phyloP scores from a whole-genome alignment of 2,113 vertebrate species.

The Macaca nemestrina region DNA sequence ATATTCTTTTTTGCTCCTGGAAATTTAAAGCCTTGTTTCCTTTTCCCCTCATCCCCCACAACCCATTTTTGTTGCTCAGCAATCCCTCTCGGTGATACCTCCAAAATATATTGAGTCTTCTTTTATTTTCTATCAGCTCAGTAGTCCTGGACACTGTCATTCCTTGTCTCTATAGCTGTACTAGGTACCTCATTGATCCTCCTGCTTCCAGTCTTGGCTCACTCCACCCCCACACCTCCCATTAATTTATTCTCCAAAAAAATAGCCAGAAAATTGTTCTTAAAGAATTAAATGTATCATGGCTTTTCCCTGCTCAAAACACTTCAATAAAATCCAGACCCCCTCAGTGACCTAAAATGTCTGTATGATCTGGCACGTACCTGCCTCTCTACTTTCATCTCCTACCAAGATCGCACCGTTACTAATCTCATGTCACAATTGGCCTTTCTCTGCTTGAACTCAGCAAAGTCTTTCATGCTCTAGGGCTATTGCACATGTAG shows the following conservation, averaged over 20 bases:
- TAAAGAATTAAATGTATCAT: not conserved
- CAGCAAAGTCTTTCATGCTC: not conserved
- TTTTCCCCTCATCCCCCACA: not conserved
- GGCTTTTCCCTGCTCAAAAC: not conserved
- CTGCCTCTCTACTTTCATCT: not conserved
- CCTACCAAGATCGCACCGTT: not conserved
- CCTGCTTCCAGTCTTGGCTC: not conserved
- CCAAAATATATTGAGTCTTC: not conserved
- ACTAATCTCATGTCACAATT: not conserved
- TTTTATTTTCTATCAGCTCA: not conserved
- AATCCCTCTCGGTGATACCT: not conserved
- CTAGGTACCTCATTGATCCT: not conserved
- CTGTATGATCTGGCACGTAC: not conserved
- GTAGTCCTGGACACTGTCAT: not conserved
- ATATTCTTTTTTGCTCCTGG: not conserved
- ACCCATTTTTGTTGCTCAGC: not conserved
- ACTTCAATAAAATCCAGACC: not conserved
- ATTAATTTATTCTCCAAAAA: not conserved
- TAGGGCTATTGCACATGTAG: not conserved
- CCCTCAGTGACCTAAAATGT: not conserved
- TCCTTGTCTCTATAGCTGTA: not conserved
- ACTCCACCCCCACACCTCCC: not conserved
- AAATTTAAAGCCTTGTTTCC: not conserved
- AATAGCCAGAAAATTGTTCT: not conserved
- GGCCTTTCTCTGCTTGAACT: not conserved